Base-by-base conservation (phyloP, 2,888 invertebrate genomes). In the Saturnia japonica region DNA sequence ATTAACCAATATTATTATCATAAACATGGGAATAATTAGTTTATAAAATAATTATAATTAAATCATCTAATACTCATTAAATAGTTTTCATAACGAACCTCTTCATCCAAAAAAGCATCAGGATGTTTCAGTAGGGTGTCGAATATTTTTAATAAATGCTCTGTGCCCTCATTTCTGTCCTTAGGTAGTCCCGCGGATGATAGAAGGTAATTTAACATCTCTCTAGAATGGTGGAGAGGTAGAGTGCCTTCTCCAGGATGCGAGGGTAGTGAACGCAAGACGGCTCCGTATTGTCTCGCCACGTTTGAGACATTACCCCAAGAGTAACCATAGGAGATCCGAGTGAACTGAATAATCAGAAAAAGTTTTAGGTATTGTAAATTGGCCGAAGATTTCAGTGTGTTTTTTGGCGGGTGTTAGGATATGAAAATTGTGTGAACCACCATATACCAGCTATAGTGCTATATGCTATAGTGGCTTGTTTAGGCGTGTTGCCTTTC, bases 81-180 rank as follows among this genome's bases (percentile, higher is more conserved):
- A n/a, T n/a, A n/a, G 19, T 9, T 11, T 70, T 67, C n/a, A 40
- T 25, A n/a, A 84, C 91, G 87, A 86, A 97, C 97, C 95, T 96
- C 95, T 88, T 96, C 96, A 89, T 96, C 96, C 73, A 97, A 94
- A 77, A 97, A 95, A 16, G 97, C 96, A 79, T 95, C 94, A 47
- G 95, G 95, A 78, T 93, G 88, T 73, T 86, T 89, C 66, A 94
- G 75, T 57, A 94, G 77, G 12, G 84, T 87, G 47, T 93, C 91
- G 68, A 85, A 93, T 51, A 93, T 95, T 80, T 95, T 95, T 76
- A 97, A 88, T 68, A 97, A 93, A 77, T 95, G 94, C 84, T 96
- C 96, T 60, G 96, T 93, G 75, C 97, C 96, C 72, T 95, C 95
- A 54, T 88, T 68, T 45, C 87, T 83, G 72, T 94, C 93, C 71